Percentiles rank a stretch among this genome's conserved stretches.
Conservation (phyloP, 2,797 vertebrate species). For the Dryobates pubescens region DNA sequence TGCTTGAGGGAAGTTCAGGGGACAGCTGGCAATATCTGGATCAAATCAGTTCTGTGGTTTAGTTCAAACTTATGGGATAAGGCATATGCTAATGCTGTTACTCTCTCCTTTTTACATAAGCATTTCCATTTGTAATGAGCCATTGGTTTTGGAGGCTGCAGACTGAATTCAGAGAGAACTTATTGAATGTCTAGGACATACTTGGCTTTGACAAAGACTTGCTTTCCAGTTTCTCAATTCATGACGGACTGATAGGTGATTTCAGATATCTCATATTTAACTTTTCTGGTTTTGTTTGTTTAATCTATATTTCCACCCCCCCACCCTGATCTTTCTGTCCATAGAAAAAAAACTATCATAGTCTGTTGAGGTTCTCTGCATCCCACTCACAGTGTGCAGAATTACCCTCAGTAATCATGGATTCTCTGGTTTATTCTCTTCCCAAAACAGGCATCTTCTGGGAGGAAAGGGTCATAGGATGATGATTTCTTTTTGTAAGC, state of each 20-base stretch:
- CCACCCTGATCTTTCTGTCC: neutral
- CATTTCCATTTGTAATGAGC: neutral
- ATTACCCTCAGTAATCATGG: neutral
- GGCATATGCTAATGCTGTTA: neutral
- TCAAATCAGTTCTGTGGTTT: constrained; percentile 21
- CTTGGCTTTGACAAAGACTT: neutral
- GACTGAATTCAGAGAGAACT: neutral
- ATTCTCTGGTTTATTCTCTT: neutral
- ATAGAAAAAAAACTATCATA: neutral
- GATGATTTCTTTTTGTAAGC: constrained; percentile 14
- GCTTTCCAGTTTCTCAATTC: neutral
- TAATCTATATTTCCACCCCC: neutral
- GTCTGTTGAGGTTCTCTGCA: neutral
- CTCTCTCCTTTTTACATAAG: constrained; percentile 27
- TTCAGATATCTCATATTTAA: neutral
- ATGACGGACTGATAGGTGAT: neutral
- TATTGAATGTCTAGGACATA: neutral
- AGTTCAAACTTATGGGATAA: neutral
- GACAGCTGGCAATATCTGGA: constrained; percentile 24
- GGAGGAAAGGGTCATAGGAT: neutral
- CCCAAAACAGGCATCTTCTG: neutral
- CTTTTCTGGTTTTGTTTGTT: neutral
- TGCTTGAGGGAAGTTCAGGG: neutral
- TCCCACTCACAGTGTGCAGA: neutral
- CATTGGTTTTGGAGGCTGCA: neutral